These are phyloP conservation scores for Pyrochroa serraticornis DNA, from an alignment of 2,888 invertebrate species.

Conservation along the genomic window DNA sequence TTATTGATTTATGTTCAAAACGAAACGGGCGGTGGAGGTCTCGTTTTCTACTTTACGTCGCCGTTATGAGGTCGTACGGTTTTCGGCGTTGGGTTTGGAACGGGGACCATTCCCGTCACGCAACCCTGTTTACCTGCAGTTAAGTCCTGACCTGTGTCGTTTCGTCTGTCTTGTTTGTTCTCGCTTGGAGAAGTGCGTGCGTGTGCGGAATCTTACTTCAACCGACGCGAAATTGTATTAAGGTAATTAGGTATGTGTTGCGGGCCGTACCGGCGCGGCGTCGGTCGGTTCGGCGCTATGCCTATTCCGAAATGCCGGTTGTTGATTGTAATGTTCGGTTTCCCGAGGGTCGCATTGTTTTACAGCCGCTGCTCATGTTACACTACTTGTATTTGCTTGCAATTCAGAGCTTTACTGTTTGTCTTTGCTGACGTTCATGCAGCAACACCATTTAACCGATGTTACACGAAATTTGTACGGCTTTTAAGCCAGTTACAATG, in stretches of 20 bases:
- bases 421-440: conserved; percentile 1
- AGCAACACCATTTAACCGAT: not conserved
- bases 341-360: conserved; percentile 2
- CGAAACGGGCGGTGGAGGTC: not conserved
- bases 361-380: conserved; percentile 1
- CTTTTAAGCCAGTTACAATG: not conserved
- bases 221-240: conserved; percentile 11
- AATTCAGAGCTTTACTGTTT: not conserved
- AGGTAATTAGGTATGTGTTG: conserved; percentile 21
- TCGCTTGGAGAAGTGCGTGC: conserved; percentile 7
- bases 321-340: conserved; percentile 14
- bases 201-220: conserved; percentile 13
- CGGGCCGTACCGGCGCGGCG: conserved; percentile 7
- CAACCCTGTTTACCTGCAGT: conserved; percentile 7
- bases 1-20: conserved; percentile 12
- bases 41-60: conserved; percentile 14
- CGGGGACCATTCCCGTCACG: conserved; percentile 21
- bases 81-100: conserved; percentile 10
- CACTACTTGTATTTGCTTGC: not conserved
- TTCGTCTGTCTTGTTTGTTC: conserved; percentile 11
- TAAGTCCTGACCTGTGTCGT: conserved; percentile 13
- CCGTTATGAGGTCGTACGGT: conserved; percentile 4
- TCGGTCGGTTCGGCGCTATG: not conserved
- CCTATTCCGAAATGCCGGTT: not conserved
- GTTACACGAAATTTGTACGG: not conserved